phyloP scores from a whole-genome alignment of 1,140 invertebrate genomes.

The Lethrus apterus region DNA sequence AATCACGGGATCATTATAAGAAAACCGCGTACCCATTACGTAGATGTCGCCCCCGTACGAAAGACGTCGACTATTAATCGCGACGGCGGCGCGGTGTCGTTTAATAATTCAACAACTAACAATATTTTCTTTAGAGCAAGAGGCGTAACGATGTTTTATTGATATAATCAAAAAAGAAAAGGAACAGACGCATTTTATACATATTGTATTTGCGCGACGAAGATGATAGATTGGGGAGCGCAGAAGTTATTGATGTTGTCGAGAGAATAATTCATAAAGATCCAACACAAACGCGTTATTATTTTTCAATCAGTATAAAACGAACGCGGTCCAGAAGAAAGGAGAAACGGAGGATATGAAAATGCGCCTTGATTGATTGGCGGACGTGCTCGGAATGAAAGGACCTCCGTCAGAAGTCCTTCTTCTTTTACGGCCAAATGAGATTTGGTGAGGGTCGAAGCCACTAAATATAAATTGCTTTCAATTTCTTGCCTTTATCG shows the following conservation, averaged over 20 bases:
- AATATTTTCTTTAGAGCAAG: no score
- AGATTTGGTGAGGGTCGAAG: slow-evolving; percentile 9
- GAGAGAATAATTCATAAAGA: slow-evolving; percentile 34
- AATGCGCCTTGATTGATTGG: slow-evolving; percentile 34
- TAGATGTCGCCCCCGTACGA: no score
- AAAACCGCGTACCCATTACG: slow-evolving; percentile 27
- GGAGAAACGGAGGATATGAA: slow-evolving; percentile 34
- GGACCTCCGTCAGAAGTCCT: slow-evolving; percentile 14
- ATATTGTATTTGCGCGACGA: no score
- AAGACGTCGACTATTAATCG: no score
- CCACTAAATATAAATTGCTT: slow-evolving; percentile 16
- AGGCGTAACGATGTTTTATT: no score
- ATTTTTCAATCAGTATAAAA: slow-evolving; percentile 35
- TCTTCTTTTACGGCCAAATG: slow-evolving; percentile 6
- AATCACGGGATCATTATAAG: slow-evolving; percentile 33
- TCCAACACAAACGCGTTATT: slow-evolving; percentile 34
- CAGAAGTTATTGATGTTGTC: slow-evolving; percentile 31
- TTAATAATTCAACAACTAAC: no score
- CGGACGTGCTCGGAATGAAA: slow-evolving; percentile 33
- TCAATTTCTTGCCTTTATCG: slow-evolving; percentile 15
- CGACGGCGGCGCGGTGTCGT: no score
- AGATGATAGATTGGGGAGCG: no score
- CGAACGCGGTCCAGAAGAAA: slow-evolving; percentile 25
- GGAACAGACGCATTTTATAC: no score
- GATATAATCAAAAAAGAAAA: no score